A percentile compares a stretch with the other conserved stretches of the same genome.
These are phyloP conservation scores for Epizoanthus scotinus DNA, from an alignment of 92 coral and sea anemone genomes.

Conservation along the genomic window DNA sequence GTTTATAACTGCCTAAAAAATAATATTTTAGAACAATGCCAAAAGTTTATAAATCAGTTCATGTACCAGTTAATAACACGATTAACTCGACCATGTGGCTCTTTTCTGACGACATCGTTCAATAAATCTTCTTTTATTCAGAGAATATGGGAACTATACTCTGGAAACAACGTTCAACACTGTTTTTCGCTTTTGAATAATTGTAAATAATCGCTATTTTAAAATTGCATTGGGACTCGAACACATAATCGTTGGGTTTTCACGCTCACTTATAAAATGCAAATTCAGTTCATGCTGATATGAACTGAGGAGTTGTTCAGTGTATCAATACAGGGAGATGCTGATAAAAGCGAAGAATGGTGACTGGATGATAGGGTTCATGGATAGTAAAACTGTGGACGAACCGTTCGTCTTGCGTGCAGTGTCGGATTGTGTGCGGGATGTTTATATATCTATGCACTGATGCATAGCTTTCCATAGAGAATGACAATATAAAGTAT, in stretches of 20 bases:
- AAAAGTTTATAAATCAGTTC: background rate
- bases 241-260: background rate
- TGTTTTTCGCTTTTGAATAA: background rate
- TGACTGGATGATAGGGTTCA: background rate
- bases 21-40: background rate
- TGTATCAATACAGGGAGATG: background rate
- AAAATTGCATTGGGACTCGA: no score
- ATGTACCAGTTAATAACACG: background rate
- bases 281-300: background rate
- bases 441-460: background rate
- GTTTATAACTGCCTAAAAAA: background rate
- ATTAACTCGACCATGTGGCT: background rate
- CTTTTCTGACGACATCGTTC: background rate
- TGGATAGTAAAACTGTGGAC: no score
- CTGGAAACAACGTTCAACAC: background rate
- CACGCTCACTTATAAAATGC: conserved; percentile 7
- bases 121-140: background rate
- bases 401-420: background rate
- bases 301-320: background rate
- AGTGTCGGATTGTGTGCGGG: background rate
- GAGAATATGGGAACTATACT: background rate
- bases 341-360: background rate
- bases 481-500: background rate
- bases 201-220: background rate
- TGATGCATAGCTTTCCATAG: background rate